Conservation (phyloP, 2,888 invertebrate species). For the Cetonia aurata region DNA sequence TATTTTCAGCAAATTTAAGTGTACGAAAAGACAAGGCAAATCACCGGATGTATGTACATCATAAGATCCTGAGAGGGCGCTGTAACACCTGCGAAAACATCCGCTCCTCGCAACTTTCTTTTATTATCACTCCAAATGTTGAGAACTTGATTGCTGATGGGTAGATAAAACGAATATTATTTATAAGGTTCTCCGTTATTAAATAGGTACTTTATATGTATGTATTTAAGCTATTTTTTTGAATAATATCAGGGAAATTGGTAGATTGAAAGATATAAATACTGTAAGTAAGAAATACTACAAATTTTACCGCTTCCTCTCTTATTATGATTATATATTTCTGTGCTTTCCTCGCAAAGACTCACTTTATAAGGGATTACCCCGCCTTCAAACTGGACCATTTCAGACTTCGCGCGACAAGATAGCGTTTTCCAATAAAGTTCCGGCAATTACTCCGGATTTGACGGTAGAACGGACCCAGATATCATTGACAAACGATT, state of each 20-base stretch:
- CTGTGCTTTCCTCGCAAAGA: background rate
- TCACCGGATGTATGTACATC: too few species aligned
- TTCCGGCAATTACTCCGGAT: constrained; percentile 59
- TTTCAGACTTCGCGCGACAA: constrained; percentile 1
- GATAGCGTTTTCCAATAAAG: constrained; percentile 53
- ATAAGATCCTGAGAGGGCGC: too few species aligned
- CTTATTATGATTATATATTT: background rate
- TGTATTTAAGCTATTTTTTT: background rate
- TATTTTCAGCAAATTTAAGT: too few species aligned
- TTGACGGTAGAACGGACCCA: constrained; percentile 58
- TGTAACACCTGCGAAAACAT: too few species aligned
- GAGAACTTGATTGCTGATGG: too few species aligned
- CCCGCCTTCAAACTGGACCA: background rate
- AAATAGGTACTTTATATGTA: background rate
- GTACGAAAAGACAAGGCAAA: too few species aligned
- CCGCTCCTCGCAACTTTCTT: too few species aligned
- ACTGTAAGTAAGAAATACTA: background rate
- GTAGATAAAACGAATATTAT: too few species aligned
- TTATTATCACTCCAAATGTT: too few species aligned
- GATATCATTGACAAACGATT: constrained; percentile 63
- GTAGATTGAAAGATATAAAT: too few species aligned
- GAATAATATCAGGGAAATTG: too few species aligned
- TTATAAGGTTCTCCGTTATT: too few species aligned
- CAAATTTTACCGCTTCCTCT: background rate
- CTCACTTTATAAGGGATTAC: constrained; percentile 10